Evolutionary conservation across 1,140 invertebrate genomes (phyloP).

Genomic region (Temnothorax longispinosus): DNA sequence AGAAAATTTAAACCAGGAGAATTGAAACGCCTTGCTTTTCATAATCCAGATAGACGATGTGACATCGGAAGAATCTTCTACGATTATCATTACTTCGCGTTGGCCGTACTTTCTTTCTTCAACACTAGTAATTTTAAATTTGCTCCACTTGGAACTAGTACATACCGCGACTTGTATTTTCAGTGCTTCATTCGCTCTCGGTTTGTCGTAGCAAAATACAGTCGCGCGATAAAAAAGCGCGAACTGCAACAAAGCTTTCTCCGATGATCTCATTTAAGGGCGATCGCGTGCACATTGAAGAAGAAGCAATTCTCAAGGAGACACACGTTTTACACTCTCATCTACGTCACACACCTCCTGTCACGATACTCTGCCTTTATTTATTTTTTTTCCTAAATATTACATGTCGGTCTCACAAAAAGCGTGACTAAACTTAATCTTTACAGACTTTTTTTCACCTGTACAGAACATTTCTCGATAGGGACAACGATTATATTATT

Average conservation of each 20-base stretch:
- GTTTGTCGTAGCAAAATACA: slow-evolving; percentile 1
- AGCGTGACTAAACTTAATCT: slow-evolving; percentile 60
- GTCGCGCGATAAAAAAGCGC: neutral
- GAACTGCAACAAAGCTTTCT: neutral
- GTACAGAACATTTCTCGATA: slow-evolving; percentile 70
- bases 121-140: neutral
- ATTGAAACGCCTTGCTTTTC: too few species aligned
- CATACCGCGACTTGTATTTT: neutral
- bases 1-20: neutral
- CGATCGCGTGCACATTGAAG: slow-evolving; percentile 9
- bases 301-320: slow-evolving; percentile 22
- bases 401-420: slow-evolving; percentile 49
- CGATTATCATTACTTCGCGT: neutral
- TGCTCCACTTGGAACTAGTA: neutral
- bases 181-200: neutral
- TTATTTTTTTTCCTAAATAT: slow-evolving; percentile 15
- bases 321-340: neutral
- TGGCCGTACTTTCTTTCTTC: neutral
- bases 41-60: neutral
- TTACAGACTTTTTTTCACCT: slow-evolving; percentile 65
- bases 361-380: neutral
- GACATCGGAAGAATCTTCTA: neutral
- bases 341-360: neutral
- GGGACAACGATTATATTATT: slow-evolving; percentile 61
- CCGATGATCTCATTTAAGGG: slow-evolving; percentile 54